phyloP scores from a whole-genome alignment of 2,888 invertebrate genomes.

The Nasonia oneida region DNA sequence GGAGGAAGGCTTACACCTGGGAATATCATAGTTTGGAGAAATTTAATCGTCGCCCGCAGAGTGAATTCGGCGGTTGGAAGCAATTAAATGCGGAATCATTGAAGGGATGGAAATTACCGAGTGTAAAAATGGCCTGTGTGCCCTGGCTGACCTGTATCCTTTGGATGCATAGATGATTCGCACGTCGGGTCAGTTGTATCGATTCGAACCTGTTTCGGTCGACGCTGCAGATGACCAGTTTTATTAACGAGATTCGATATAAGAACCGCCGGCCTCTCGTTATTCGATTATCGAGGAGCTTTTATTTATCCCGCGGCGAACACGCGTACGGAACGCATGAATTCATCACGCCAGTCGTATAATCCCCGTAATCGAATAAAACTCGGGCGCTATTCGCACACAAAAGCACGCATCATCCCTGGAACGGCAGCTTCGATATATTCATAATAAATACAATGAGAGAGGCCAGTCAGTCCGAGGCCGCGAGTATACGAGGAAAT shows the following conservation, averaged over 20 bases:
- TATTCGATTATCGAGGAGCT: background rate
- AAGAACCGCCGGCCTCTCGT: background rate
- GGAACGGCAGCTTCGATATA: background rate
- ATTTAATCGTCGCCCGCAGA: background rate
- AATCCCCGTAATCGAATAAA: conserved; percentile 12
- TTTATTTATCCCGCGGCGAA: background rate
- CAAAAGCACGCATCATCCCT: conserved; percentile 16
- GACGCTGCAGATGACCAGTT: background rate
- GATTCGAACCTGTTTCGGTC: background rate
- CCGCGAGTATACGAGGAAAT: background rate
- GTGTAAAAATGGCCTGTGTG: background rate
- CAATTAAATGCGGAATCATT: background rate
- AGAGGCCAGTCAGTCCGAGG: too few relatives aligned
- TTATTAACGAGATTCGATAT: background rate
- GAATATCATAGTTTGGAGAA: conserved; percentile 17
- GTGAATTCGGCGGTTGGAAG: background rate
- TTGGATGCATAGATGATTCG: background rate
- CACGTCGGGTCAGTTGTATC: background rate
- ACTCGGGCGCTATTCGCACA: background rate
- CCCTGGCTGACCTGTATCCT: background rate
- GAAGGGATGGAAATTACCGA: background rate
- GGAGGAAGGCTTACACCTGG: conserved; percentile 3
- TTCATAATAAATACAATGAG: conserved; percentile 49
- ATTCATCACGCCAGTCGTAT: background rate
- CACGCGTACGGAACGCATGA: background rate